Evolutionary conservation across 2,888 invertebrate genomes (phyloP).

Genomic region (Luperina nickerlii): DNA sequence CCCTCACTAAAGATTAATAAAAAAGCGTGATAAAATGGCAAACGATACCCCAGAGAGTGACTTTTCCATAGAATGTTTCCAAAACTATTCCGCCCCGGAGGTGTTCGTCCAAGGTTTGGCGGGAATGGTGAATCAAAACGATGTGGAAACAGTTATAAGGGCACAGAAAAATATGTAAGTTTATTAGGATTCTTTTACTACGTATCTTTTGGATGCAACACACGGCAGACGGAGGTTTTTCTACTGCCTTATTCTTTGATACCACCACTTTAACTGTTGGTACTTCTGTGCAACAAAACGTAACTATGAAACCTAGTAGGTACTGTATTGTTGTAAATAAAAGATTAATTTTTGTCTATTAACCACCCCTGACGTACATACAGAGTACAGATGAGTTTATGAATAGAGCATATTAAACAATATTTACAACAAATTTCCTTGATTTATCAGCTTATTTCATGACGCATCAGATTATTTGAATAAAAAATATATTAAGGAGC

Average conservation of each 20-base stretch:
- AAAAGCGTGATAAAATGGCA: constrained; percentile 77
- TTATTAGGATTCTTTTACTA: background rate
- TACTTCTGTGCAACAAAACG: background rate
- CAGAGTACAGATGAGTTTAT: background rate
- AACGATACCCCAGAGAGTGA: constrained; percentile 92
- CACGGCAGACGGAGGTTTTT: background rate
- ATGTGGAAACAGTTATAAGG: constrained; percentile 96
- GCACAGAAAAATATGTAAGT: constrained; percentile 98
- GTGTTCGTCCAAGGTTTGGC: constrained; percentile 98
- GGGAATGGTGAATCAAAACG: constrained; percentile 97
- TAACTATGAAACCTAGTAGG: background rate
- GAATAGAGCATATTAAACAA: background rate
- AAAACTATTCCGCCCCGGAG: constrained; percentile 97
- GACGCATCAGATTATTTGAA: too few species aligned
- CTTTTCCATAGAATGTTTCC: constrained; percentile 96
- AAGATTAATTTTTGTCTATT: background rate
- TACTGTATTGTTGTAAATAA: background rate
- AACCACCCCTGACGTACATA: background rate
- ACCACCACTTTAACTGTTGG: background rate
- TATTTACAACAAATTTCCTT: background rate
- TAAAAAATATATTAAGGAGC: too few species aligned
- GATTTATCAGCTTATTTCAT: background rate
- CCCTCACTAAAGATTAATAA: background rate
- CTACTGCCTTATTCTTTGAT: background rate
- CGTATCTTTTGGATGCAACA: background rate